phyloP scores from a whole-genome alignment of 2,797 vertebrate genomes.

The Diplodus puntazzo region DNA sequence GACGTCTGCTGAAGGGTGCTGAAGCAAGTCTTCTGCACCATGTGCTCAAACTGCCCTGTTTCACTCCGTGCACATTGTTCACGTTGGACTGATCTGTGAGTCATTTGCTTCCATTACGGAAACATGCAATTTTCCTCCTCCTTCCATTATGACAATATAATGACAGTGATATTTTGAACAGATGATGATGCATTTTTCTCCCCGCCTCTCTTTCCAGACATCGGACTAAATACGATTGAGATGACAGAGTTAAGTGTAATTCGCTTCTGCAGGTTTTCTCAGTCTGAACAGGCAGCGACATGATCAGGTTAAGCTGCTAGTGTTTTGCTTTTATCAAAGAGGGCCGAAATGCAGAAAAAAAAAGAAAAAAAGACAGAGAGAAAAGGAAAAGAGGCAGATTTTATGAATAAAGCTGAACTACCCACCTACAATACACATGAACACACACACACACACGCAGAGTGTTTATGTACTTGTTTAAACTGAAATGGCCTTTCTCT shows the following conservation, averaged over 20 bases:
- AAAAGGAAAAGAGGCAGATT: no score
- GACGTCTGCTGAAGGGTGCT: not conserved
- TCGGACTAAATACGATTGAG: not conserved
- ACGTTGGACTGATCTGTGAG: not conserved
- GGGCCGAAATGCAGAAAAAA: not conserved
- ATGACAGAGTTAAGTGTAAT: not conserved
- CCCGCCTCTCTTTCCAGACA: not conserved
- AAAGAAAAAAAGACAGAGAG: not conserved
- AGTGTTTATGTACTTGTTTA: slow-evolving; percentile 12
- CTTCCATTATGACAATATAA: not conserved
- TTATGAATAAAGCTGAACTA: no score
- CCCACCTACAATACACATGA: no score
- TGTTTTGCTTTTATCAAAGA: no score
- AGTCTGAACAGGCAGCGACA: not conserved
- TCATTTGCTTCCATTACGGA: slow-evolving; percentile 21
- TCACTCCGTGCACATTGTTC: not conserved
- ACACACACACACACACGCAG: slow-evolving; percentile 8
- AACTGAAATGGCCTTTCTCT: not conserved
- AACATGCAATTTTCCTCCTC: not conserved
- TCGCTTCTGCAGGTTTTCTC: not conserved
- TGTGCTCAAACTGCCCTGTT: not conserved
- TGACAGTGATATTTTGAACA: slow-evolving; percentile 13
- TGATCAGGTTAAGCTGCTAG: not conserved
- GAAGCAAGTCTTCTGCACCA: not conserved
- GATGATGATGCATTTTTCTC: not conserved